Conservation (phyloP, 1,140 invertebrate species). For the Medauroidea extradentata region DNA sequence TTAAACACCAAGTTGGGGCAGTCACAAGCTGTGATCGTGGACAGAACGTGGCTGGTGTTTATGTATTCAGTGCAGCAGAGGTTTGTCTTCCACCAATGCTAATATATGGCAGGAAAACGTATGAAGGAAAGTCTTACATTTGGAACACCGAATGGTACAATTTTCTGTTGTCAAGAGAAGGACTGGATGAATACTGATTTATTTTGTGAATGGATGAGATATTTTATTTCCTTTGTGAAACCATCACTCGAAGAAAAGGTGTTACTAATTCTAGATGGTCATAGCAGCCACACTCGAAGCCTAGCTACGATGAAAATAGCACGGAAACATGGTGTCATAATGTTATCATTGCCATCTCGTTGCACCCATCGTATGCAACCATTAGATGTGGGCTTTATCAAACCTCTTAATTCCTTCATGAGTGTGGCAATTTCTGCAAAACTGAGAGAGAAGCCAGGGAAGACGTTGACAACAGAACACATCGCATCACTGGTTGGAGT, state of each 20-base stretch:
- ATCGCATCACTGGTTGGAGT: constrained; percentile 26
- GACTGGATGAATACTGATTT: constrained; percentile 26
- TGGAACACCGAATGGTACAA: constrained; percentile 19
- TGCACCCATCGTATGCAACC: constrained; percentile 41
- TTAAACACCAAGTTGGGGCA: constrained; percentile 28
- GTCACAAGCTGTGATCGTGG: constrained; percentile 29
- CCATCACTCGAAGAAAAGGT: constrained; percentile 26
- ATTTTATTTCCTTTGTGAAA: constrained; percentile 22
- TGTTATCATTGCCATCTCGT: constrained; percentile 23
- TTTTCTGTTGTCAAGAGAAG: constrained; percentile 19
- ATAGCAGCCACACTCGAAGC: constrained; percentile 21
- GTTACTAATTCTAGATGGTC: constrained; percentile 30
- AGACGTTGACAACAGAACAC: constrained; percentile 26
- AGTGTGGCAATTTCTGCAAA: neutral
- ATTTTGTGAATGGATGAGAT: constrained; percentile 21
- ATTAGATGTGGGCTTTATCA: constrained; percentile 36
- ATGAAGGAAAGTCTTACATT: constrained; percentile 19
- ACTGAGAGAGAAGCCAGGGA: constrained; percentile 17
- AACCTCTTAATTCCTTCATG: constrained; percentile 29
- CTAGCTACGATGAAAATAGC: neutral
- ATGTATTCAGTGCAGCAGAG: constrained; percentile 28
- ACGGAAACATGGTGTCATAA: constrained; percentile 1
- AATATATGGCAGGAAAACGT: constrained; percentile 25
- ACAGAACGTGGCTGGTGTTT: constrained; percentile 33
- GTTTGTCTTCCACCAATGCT: constrained; percentile 29